Conservation (phyloP, 2,888 invertebrate genomes). For the Xylocampa areola region DNA sequence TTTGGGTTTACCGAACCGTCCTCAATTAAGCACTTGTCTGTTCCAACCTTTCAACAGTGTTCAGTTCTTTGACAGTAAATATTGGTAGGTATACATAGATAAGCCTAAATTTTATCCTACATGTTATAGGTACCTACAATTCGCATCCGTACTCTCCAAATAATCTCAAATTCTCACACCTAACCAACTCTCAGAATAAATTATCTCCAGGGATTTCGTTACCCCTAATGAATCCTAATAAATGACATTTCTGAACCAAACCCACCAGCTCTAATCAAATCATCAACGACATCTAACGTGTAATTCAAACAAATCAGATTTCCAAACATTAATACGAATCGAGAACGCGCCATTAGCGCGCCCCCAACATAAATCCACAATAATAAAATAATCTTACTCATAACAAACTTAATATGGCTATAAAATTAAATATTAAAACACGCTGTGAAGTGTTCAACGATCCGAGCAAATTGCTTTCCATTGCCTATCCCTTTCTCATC, state of each 20-base stretch:
- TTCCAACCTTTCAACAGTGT: no score
- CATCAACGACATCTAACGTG: slow-evolving; percentile 32
- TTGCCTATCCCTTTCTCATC: slow-evolving; percentile 56
- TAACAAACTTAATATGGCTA: slow-evolving; percentile 83
- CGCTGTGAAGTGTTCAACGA: slow-evolving; percentile 75
- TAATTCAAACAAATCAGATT: slow-evolving; percentile 64
- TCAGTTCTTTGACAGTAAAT: no score
- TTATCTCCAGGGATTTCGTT: slow-evolving; percentile 4
- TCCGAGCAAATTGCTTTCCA: slow-evolving; percentile 71
- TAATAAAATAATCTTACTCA: slow-evolving; percentile 83
- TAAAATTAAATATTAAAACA: slow-evolving; percentile 87
- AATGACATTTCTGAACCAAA: slow-evolving; percentile 32
- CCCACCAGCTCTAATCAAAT: slow-evolving; percentile 47
- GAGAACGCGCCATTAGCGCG: slow-evolving; percentile 74
- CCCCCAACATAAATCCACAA: slow-evolving; percentile 79
- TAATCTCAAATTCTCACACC: not conserved
- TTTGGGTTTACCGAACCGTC: no score
- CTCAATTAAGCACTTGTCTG: no score
- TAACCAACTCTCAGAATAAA: slow-evolving; percentile 12
- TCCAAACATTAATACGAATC: slow-evolving; percentile 60
- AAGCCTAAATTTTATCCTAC: no score
- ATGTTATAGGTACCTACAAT: not conserved
- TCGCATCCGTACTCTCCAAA: not conserved
- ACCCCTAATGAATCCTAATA: slow-evolving; percentile 17
- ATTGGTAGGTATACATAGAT: no score